Evolutionary conservation across 2,113 vertebrate genomes (phyloP).

Genomic region (Cynopterus brachyotis): DNA sequence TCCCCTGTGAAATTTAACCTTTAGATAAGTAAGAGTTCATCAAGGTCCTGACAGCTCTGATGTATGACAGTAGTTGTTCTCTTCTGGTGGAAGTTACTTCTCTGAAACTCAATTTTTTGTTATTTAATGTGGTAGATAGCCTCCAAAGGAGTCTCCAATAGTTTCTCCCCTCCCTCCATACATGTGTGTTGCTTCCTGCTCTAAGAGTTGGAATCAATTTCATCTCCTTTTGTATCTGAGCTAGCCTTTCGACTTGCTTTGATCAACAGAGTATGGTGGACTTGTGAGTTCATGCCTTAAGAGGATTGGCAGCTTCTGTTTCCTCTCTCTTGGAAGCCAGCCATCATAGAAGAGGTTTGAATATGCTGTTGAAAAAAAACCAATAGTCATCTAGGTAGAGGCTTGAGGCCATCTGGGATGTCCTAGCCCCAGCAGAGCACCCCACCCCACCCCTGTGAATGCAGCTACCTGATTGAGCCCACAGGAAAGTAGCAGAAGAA

Average conservation of each 20-base stretch:
- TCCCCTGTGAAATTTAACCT: neutral
- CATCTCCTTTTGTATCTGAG: neutral
- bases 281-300: neutral
- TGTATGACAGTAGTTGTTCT: neutral
- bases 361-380: neutral
- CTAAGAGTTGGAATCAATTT: neutral
- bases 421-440: neutral
- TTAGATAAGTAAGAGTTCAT: neutral
- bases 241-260: neutral
- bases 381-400: neutral
- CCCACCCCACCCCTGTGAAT: neutral
- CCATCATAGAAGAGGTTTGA: neutral
- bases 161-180: neutral
- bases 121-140: neutral
- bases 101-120: neutral
- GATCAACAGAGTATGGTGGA: neutral
- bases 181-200: neutral
- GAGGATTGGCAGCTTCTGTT: neutral
- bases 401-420: neutral
- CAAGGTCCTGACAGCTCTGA: neutral
- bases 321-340: neutral
- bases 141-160: neutral
- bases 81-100: neutral
- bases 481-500: neutral
- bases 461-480: neutral